Evolutionary conservation across 2,113 vertebrate genomes (phyloP).

Genomic region (Cyprinus carpio): DNA sequence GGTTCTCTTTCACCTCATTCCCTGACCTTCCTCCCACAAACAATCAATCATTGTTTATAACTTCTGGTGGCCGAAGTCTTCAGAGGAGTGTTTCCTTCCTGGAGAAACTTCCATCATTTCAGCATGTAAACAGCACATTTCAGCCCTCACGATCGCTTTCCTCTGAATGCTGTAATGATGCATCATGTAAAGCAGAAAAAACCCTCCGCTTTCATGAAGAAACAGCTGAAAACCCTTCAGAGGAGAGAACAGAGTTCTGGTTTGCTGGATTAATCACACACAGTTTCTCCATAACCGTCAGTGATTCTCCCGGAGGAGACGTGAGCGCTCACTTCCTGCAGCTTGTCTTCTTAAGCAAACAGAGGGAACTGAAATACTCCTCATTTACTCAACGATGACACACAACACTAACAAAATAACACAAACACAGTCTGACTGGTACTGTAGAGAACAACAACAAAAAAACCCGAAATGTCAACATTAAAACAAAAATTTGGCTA

Average conservation of each 20-base stretch:
- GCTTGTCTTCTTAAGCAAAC: background rate
- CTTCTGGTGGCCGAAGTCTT: conserved; percentile 8
- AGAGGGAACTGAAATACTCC: background rate
- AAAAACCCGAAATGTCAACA: background rate
- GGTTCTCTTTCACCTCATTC: background rate
- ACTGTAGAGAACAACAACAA: background rate
- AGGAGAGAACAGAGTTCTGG: background rate
- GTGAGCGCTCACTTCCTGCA: too few relatives aligned
- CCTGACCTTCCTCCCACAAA: conserved; percentile 22
- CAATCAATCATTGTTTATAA: conserved; percentile 35
- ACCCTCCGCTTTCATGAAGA: too few relatives aligned
- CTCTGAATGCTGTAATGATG: background rate
- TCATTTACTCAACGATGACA: background rate
- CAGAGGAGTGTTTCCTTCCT: conserved; percentile 11
- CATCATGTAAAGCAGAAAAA: background rate
- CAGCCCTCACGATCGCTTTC: background rate
- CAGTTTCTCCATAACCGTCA: background rate
- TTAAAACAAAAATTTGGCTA: too few relatives aligned
- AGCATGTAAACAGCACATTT: background rate
- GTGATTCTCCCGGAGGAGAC: background rate
- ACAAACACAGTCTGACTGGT: background rate
- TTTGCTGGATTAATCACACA: background rate
- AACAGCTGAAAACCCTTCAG: background rate
- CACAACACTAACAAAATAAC: background rate
- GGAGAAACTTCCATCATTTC: background rate